Evolutionary conservation across 2,113 vertebrate species (phyloP).

Genomic region (Egretta garzetta): DNA sequence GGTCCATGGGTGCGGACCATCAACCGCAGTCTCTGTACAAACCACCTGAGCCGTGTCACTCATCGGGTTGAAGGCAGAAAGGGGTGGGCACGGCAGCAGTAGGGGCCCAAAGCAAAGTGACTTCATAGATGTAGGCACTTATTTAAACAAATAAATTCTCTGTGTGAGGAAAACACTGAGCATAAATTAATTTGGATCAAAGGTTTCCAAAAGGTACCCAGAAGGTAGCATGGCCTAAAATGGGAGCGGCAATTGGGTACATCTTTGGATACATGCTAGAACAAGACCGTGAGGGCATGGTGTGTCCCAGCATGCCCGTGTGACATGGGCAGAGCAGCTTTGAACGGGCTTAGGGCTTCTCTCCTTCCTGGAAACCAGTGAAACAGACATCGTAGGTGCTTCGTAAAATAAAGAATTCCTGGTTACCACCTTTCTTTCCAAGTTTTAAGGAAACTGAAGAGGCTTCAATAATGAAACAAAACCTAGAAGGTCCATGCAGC

Average conservation of each 20-base stretch:
- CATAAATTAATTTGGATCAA: background rate
- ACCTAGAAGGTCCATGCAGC: background rate
- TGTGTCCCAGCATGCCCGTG: no score
- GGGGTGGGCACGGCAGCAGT: background rate
- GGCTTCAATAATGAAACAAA: background rate
- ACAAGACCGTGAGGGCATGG: background rate
- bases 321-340: background rate
- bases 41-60: background rate
- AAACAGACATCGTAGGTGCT: background rate
- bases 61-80: background rate
- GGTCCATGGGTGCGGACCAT: background rate
- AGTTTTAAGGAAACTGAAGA: background rate
- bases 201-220: background rate
- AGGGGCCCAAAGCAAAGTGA: background rate
- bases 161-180: background rate
- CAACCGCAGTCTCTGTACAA: rapidly evolving
- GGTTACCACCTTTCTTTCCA: background rate
- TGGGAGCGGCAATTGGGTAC: background rate
- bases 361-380: background rate
- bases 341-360: background rate
- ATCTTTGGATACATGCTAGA: background rate
- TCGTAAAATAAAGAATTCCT: background rate
- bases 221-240: background rate
- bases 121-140: background rate
- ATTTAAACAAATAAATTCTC: background rate